phyloP scores from a whole-genome alignment of 1,140 invertebrate genomes.

The Bombus confusus region DNA sequence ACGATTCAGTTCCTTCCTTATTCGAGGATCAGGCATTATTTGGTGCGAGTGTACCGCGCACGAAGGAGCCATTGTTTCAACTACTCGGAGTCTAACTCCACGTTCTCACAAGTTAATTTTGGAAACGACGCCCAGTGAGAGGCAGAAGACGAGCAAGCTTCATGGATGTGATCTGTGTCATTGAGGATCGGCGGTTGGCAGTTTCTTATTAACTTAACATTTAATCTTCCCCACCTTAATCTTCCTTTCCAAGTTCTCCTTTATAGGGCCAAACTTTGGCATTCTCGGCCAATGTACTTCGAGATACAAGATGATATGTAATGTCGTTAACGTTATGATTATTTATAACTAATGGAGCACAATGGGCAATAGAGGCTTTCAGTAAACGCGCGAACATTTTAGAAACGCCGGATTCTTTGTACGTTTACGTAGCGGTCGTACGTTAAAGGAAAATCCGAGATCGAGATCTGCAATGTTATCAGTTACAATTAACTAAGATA shows the following conservation, averaged over 20 bases:
- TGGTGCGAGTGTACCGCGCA: not conserved
- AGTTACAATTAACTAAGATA: not conserved
- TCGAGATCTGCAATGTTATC: not conserved
- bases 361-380: constrained; percentile 24
- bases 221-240: constrained; percentile 65
- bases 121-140: not conserved
- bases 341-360: constrained; percentile 40
- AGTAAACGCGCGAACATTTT: constrained; percentile 10
- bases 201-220: constrained; percentile 51
- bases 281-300: constrained; percentile 33
- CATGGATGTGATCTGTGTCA: not conserved
- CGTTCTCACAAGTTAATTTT: constrained; percentile 21
- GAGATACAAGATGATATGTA: constrained; percentile 26
- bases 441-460: not conserved
- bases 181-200: constrained; percentile 20
- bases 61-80: constrained; percentile 2
- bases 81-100: not conserved
- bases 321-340: constrained; percentile 46
- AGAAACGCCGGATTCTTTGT: not conserved
- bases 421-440: not conserved
- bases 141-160: not conserved
- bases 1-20: not conserved
- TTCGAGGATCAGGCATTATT: not conserved
- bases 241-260: constrained; percentile 60
- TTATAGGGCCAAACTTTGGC: constrained; percentile 67